Conservation (phyloP, 2,113 vertebrate genomes). For the Pampusana beccarii region DNA sequence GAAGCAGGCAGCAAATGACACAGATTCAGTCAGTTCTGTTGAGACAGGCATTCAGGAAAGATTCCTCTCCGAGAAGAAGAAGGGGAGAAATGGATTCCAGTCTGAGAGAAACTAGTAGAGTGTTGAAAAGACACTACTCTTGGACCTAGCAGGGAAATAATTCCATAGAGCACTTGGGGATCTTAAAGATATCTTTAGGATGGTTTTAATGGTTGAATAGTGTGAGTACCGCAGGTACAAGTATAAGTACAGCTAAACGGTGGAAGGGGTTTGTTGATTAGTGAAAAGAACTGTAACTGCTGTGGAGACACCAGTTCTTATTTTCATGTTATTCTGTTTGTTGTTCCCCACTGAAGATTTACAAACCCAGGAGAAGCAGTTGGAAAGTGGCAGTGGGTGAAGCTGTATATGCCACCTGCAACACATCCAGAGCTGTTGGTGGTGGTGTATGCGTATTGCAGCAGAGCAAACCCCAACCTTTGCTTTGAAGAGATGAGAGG, state of each 20-base stretch:
- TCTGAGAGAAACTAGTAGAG: no score
- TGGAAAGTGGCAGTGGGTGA: background rate
- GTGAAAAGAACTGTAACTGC: background rate
- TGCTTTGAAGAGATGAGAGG: background rate
- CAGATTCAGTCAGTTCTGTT: no score
- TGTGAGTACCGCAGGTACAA: background rate
- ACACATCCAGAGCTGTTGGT: background rate
- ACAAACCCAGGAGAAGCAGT: background rate
- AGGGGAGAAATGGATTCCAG: no score
- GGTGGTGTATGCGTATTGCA: background rate
- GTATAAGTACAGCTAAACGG: background rate
- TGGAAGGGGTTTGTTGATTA: background rate
- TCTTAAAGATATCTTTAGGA: background rate
- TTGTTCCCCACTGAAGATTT: background rate
- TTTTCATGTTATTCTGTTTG: background rate
- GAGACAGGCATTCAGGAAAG: no score
- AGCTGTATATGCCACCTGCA: background rate
- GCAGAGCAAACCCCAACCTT: background rate
- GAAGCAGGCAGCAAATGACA: no score
- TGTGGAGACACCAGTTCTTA: background rate
- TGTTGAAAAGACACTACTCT: no score
- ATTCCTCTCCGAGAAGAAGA: no score
- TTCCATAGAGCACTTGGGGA: no score
- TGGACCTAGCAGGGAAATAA: no score
- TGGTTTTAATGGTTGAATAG: background rate